phyloP scores from a whole-genome alignment of 2,888 invertebrate genomes.

The Apomyelois bistriatella region DNA sequence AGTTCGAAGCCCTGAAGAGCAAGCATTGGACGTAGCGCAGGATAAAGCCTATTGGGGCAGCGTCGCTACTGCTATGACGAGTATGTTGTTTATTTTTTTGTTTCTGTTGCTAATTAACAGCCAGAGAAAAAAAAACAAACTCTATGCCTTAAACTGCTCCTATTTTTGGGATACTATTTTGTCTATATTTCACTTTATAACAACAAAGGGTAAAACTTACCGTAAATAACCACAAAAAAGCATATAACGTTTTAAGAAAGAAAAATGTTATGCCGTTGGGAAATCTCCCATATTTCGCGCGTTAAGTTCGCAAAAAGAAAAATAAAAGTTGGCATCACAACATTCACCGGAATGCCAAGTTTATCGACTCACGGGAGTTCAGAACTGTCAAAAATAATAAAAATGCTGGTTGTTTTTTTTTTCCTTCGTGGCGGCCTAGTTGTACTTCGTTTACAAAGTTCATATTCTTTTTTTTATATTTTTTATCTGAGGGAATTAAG shows the following conservation, averaged over 20 bases:
- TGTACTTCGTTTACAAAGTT: too few relatives aligned
- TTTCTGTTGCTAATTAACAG: neutral
- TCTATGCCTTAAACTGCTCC: neutral
- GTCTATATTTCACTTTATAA: too few relatives aligned
- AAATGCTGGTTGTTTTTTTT: too few relatives aligned
- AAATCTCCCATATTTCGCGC: neutral
- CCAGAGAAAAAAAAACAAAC: neutral
- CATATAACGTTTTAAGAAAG: neutral
- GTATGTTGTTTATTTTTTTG: conserved; percentile 38
- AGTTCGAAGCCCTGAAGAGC: conserved; percentile 69
- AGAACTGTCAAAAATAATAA: too few relatives aligned
- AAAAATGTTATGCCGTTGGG: neutral
- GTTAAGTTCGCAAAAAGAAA: neutral
- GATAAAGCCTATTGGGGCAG: conserved; percentile 76
- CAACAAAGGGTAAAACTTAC: too few relatives aligned
- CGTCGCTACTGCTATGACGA: conserved; percentile 62
- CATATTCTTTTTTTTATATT: too few relatives aligned
- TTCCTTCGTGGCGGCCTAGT: too few relatives aligned
- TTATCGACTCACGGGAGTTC: too few relatives aligned
- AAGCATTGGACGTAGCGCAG: conserved; percentile 73
- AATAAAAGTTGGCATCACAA: neutral
- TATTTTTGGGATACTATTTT: neutral
- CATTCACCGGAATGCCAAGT: too few relatives aligned
- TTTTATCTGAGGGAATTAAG: too few relatives aligned
- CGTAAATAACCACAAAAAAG: neutral